These are phyloP conservation scores for Drosophila setifemur DNA, from an alignment of 1,140 invertebrate genomes.

Conservation along the genomic window DNA sequence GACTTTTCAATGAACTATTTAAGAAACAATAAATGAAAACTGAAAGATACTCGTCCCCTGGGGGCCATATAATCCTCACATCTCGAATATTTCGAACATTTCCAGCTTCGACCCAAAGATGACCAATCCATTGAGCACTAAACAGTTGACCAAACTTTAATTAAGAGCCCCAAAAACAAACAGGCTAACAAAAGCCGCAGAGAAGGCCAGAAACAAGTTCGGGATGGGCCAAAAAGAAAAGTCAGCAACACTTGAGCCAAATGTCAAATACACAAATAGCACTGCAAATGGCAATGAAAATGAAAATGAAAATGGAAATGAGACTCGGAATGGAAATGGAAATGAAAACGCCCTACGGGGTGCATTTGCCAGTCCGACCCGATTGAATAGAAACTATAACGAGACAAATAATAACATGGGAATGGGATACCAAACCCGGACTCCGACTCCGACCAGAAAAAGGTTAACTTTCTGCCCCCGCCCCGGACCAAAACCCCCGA, in stretches of 20 bases:
- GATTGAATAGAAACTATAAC: conserved; percentile 72
- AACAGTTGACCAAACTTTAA: conserved; percentile 72
- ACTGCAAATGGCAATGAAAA: conserved; percentile 1
- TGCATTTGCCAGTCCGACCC: conserved; percentile 64
- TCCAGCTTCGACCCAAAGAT: conserved; percentile 8
- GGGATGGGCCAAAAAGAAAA: conserved; percentile 33
- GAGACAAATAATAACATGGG: conserved; percentile 32
- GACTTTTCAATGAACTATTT: too few species aligned
- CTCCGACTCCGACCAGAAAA: not conserved
- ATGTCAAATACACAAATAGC: conserved; percentile 79
- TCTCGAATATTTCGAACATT: too few species aligned
- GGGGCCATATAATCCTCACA: too few species aligned
- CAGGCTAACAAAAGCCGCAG: conserved; percentile 17
- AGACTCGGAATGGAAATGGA: conserved; percentile 9
- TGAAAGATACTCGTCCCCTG: too few species aligned
- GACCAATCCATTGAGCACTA: conserved; percentile 45
- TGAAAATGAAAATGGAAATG: not conserved
- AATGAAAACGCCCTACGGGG: conserved; percentile 74
- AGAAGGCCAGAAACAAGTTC: not conserved
- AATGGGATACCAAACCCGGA: conserved; percentile 50
- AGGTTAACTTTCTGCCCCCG: not conserved
- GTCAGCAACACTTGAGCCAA: conserved; percentile 80
- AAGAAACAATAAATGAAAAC: too few species aligned
- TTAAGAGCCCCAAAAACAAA: conserved; percentile 54
- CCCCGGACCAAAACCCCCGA: not conserved